phyloP scores from a whole-genome alignment of 2,888 invertebrate species.

The Odontocerum albicorne region DNA sequence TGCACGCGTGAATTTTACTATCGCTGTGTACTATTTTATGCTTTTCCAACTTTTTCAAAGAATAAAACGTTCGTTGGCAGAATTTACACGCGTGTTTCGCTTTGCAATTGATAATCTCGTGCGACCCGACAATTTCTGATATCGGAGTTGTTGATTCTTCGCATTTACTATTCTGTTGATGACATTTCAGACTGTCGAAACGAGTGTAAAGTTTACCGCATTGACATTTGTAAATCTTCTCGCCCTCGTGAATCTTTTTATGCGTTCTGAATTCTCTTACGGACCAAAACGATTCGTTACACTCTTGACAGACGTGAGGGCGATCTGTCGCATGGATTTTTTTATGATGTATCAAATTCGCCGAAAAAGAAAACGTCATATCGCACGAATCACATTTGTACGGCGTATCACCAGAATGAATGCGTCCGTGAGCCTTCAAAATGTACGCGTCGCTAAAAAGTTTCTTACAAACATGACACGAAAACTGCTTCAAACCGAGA shows the following conservation, averaged over 20 bases:
- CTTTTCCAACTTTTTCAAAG: neutral
- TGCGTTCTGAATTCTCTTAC: neutral
- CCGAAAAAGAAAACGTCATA: neutral
- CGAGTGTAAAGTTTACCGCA: slow-evolving; percentile 1
- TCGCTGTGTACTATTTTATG: neutral
- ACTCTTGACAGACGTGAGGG: neutral
- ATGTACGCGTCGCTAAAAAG: neutral
- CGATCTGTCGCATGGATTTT: neutral
- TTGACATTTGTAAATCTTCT: slow-evolving; percentile 4
- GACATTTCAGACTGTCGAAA: neutral
- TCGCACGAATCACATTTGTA: slow-evolving; percentile 1
- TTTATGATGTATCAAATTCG: neutral
- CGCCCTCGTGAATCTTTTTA: slow-evolving; percentile 1
- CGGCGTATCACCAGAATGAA: neutral
- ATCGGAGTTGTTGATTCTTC: neutral
- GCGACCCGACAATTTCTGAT: neutral
- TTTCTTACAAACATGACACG: slow-evolving; percentile 3
- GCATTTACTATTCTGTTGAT: slow-evolving; percentile 1
- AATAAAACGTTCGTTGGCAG: neutral
- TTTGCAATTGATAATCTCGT: neutral
- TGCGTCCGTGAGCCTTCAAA: neutral
- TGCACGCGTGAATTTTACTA: neutral
- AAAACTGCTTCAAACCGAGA: neutral
- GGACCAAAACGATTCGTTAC: neutral
- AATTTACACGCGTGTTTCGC: neutral